A percentile compares a stretch with the other conserved stretches of the same genome.
Evolutionary conservation across 2,888 invertebrate species (phyloP).

Genomic region (Chloroclysta siterata): DNA sequence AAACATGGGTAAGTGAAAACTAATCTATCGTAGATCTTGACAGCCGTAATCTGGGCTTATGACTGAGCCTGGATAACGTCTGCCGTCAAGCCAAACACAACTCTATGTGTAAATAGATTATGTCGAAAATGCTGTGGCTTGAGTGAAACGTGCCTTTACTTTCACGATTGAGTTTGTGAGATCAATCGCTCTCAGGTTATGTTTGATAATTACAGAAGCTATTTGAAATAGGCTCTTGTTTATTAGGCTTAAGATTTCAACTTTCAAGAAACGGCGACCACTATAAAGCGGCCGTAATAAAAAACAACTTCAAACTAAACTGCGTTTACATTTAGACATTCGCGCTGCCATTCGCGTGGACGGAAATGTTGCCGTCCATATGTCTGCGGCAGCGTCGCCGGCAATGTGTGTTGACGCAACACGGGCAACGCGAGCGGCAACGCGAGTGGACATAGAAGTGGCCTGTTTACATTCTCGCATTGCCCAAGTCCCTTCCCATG

Average conservation of each 20-base stretch:
- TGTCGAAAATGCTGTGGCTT: constrained; percentile 18
- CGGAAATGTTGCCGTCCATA: too few relatives aligned
- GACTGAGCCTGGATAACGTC: constrained; percentile 47
- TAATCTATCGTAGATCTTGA: constrained; percentile 40
- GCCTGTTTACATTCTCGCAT: too few relatives aligned
- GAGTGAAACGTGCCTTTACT: constrained; percentile 19
- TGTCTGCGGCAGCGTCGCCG: too few relatives aligned
- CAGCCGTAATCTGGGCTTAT: constrained; percentile 43
- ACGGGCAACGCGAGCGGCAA: too few relatives aligned
- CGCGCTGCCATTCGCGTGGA: too few relatives aligned
- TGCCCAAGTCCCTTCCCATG: too few relatives aligned
- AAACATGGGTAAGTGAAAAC: constrained; percentile 40
- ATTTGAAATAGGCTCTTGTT: constrained; percentile 8
- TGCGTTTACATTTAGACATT: too few relatives aligned
- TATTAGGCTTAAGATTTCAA: background rate
- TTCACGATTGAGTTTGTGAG: constrained; percentile 32
- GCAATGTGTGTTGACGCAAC: too few relatives aligned
- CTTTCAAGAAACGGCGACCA: background rate
- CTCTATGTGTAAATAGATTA: constrained; percentile 5
- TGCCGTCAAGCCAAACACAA: constrained; percentile 36
- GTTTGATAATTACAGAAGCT: constrained; percentile 16
- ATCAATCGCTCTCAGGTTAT: constrained; percentile 24
- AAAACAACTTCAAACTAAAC: too few relatives aligned
- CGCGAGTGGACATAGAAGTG: too few relatives aligned
- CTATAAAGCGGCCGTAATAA: background rate